Base-by-base conservation (phyloP, 2,888 invertebrate genomes). In the Nomada goodeniana region DNA sequence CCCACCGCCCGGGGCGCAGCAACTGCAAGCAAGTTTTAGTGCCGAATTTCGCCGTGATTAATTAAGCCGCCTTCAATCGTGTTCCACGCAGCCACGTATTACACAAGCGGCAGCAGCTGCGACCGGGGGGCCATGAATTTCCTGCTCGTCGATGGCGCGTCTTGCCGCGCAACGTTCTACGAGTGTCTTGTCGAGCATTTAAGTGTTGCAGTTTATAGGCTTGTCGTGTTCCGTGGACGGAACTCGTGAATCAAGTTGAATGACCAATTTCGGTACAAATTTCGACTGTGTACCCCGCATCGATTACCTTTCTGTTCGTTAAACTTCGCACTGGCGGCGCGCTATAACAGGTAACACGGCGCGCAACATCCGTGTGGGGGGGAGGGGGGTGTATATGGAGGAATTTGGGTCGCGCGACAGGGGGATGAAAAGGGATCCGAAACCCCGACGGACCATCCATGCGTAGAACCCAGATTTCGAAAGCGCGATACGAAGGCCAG, bases 51-150 rank as follows among this genome's bases (percentile, higher is more conserved):
- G 2, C 29, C 15, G 60, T 75, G 69, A 82, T 82, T 79, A 82
- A 83, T 83, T 79, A 82, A 79, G 69, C 79, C 29, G 23, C 47
- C 74, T 61, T 72, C 60, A 68, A 76, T 79, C 79, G 59, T 47
- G 82, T 55, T 76, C 50, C 42, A 5, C 44, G 23, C 15, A 57
- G 11, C 64, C 18, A 18, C 60, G 69, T 65, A 79, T 76, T 69
- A 50, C 42, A 47, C 50, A 61, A 53, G 67, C 53, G 67, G 67
- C 18, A 52, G 55, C 79, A 75, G 74, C 79, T 55, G 52, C 67
- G 11, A 20, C 29, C 60, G n/a, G 11, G 50, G 52, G 4, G 23
- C 44, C 44, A 60, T 59, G 65, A 72, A 72, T 71, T 75, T 74
- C 64, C 26, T 50, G 55, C 23, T 13, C 11, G 20, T 26, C 55